Percentiles rank a stretch among this genome's conserved stretches.
phyloP scores from a whole-genome alignment of 2,888 invertebrate species.

The Phyllotreta striolata region DNA sequence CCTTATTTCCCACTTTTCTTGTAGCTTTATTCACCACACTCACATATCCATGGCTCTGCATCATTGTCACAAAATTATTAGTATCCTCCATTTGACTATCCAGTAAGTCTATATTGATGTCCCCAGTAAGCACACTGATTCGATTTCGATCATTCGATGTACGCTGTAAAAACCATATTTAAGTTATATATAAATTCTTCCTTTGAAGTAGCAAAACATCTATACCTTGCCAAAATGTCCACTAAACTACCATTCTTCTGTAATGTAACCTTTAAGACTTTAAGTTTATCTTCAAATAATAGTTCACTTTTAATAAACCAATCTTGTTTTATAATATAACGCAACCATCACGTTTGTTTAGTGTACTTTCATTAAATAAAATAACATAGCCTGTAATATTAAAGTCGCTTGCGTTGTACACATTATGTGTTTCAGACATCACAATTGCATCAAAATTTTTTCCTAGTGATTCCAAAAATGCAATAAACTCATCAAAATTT shows the following conservation, averaged over 20 bases:
- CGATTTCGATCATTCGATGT: not conserved
- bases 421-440: slow-evolving; percentile 23
- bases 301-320: slow-evolving; percentile 5
- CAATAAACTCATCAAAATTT: slow-evolving; percentile 23
- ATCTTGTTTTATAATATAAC: slow-evolving; percentile 4
- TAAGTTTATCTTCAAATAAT: slow-evolving; percentile 14
- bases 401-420: slow-evolving; percentile 15
- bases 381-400: slow-evolving; percentile 16
- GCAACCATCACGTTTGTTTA: slow-evolving; percentile 18
- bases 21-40: slow-evolving; percentile 26
- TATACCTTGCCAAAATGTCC: slow-evolving; percentile 19
- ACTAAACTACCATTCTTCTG: slow-evolving; percentile 10
- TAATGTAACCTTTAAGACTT: slow-evolving; percentile 7
- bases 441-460: slow-evolving; percentile 27
- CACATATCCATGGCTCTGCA: slow-evolving; percentile 30
- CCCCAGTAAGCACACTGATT: slow-evolving; percentile 11
- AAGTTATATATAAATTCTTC: slow-evolving; percentile 6
- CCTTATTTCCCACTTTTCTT: slow-evolving; percentile 16
- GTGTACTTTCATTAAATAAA: slow-evolving; percentile 14
- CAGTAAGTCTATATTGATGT: slow-evolving; percentile 17
- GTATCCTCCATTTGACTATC: slow-evolving; percentile 7
- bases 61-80: slow-evolving; percentile 25
- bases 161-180: not conserved
- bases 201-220: slow-evolving; percentile 10
- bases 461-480: slow-evolving; percentile 11